Percentiles rank a stretch among this genome's conserved stretches.
Evolutionary conservation across 2,888 invertebrate species (phyloP).

Genomic region (Macrosoma leucophasiata): DNA sequence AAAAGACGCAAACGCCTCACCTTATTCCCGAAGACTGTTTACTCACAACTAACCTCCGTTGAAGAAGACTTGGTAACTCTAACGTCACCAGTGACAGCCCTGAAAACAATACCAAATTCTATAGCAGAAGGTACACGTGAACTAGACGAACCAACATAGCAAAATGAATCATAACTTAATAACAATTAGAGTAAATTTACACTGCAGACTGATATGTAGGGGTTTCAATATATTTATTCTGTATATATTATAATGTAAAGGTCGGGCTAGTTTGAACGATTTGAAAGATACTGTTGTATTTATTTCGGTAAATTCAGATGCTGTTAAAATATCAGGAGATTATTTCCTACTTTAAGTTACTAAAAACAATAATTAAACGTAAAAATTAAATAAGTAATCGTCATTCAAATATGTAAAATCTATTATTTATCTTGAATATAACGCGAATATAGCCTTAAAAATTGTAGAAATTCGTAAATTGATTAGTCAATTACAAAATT

Average conservation of each 20-base stretch:
- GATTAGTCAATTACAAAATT: too few species aligned
- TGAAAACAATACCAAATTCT: constrained; percentile 33
- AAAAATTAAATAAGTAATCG: too few species aligned
- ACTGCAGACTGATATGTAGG: constrained; percentile 72
- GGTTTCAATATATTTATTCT: constrained; percentile 38
- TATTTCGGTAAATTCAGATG: too few species aligned
- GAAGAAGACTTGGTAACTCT: constrained; percentile 55
- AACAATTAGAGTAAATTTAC: constrained; percentile 55
- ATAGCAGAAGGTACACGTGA: constrained; percentile 29
- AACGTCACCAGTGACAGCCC: constrained; percentile 48
- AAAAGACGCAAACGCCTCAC: constrained; percentile 45
- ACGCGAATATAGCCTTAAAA: too few species aligned
- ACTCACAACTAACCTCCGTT: constrained; percentile 61
- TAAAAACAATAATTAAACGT: too few species aligned
- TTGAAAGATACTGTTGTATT: too few species aligned
- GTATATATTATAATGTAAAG: constrained; percentile 14
- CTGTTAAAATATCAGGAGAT: too few species aligned
- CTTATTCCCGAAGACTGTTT: constrained; percentile 53
- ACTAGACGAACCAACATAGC: constrained; percentile 65
- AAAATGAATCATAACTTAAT: constrained; percentile 45
- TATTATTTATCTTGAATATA: too few species aligned
- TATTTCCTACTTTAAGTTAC: too few species aligned
- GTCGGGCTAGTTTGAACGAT: too few species aligned
- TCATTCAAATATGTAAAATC: too few species aligned
- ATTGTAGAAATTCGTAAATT: too few species aligned